A percentile compares a stretch with the other conserved stretches of the same genome.
Conservation (phyloP, 2,113 vertebrate genomes). For the Helogale parvula region DNA sequence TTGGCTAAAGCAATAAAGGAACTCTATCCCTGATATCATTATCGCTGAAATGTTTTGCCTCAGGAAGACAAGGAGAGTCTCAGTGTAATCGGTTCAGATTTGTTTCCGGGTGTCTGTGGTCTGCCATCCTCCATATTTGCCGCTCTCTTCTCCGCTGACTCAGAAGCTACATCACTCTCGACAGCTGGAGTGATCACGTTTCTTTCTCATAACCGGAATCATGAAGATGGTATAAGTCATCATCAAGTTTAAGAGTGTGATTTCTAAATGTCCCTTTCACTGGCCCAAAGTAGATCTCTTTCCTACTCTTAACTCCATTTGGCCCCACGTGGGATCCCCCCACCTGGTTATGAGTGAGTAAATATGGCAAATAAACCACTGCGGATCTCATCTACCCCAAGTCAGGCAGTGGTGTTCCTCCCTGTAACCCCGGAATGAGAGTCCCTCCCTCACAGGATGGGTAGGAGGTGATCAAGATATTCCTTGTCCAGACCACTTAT, state of each 20-base stretch:
- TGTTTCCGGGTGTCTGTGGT: background rate
- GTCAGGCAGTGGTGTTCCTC: background rate
- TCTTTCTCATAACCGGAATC: background rate
- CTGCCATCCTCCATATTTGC: background rate
- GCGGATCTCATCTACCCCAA: too few relatives aligned
- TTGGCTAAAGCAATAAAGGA: background rate
- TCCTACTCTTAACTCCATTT: too few relatives aligned
- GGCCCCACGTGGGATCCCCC: fast-evolving
- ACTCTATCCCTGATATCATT: fast-evolving
- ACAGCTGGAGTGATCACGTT: background rate
- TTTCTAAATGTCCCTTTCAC: background rate
- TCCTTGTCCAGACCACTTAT: background rate
- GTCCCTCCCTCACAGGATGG: background rate
- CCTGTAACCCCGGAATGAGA: fast-evolving
- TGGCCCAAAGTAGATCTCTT: background rate
- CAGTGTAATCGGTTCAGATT: background rate
- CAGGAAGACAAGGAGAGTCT: background rate
- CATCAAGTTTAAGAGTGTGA: background rate
- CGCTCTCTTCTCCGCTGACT: background rate
- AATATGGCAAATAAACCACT: background rate
- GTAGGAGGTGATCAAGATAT: background rate
- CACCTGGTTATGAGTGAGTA: background rate
- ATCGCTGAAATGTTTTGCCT: background rate
- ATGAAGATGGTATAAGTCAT: background rate
- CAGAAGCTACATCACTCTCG: background rate